These are phyloP conservation scores for Apodemus agrarius DNA, from an alignment of 2,797 vertebrate species.

Conservation along the genomic window DNA sequence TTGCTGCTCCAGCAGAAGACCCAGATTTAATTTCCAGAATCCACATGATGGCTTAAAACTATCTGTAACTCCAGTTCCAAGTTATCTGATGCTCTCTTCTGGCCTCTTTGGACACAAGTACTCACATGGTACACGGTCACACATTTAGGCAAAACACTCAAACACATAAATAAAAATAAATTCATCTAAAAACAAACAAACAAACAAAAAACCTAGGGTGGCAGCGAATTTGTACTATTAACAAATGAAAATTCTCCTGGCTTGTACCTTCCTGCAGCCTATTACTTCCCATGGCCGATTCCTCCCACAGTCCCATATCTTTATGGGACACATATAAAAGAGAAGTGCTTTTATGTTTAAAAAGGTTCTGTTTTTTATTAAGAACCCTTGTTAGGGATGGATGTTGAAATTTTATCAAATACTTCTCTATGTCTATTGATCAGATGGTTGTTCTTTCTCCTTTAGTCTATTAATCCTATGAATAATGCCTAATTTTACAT, in stretches of 20 bases:
- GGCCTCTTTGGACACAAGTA: neutral
- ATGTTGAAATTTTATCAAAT: constrained; percentile 1
- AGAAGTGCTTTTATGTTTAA: neutral
- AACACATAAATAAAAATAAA: neutral
- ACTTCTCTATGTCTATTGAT: neutral
- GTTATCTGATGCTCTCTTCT: neutral
- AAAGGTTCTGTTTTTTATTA: neutral
- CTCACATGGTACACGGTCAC: neutral
- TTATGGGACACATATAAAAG: neutral
- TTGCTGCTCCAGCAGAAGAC: too few relatives aligned
- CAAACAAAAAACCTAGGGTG: neutral
- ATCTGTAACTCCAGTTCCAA: neutral
- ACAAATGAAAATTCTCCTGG: neutral
- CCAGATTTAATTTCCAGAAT: neutral
- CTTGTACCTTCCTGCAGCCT: neutral
- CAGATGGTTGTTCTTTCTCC: neutral
- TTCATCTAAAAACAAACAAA: neutral
- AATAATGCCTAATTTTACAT: neutral
- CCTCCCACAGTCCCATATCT: neutral
- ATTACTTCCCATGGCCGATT: neutral
- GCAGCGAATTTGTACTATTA: neutral
- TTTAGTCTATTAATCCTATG: neutral
- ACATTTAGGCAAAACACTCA: neutral
- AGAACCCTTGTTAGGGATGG: neutral
- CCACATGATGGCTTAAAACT: neutral